Percentiles rank a stretch among this genome's conserved stretches.
phyloP scores from a whole-genome alignment of 2,888 invertebrate genomes.

The Schrankia costaestrigalis region DNA sequence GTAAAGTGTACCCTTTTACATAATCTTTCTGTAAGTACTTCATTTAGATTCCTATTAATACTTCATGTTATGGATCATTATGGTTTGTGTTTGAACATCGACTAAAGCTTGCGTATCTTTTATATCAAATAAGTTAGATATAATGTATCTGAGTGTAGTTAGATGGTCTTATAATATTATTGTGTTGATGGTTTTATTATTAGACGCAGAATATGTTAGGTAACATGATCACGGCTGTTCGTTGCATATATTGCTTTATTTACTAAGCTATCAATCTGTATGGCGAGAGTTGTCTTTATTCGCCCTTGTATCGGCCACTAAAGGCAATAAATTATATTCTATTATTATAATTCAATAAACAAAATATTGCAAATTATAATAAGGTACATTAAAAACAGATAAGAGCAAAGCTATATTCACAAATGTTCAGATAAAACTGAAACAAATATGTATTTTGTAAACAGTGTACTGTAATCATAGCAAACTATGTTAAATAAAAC shows the following conservation, averaged over 20 bases:
- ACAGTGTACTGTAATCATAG: conserved; percentile 42
- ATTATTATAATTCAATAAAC: conserved; percentile 50
- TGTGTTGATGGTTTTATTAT: too few relatives aligned
- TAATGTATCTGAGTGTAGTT: neutral
- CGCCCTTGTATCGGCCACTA: conserved; percentile 38
- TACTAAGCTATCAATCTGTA: conserved; percentile 19
- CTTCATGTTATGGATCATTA: conserved; percentile 29
- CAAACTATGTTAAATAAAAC: conserved; percentile 53
- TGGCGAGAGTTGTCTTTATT: conserved; percentile 28
- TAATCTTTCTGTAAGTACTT: conserved; percentile 66
- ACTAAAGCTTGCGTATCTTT: conserved; percentile 11
- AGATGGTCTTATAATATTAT: neutral
- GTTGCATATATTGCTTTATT: conserved; percentile 9
- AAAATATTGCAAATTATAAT: conserved; percentile 55
- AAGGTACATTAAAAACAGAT: conserved; percentile 49
- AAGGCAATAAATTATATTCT: conserved; percentile 56
- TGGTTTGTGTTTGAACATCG: conserved; percentile 14
- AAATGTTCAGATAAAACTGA: conserved; percentile 45
- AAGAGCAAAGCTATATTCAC: conserved; percentile 41
- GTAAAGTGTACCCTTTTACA: conserved; percentile 49
- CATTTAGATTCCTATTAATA: conserved; percentile 47
- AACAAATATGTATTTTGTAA: conserved; percentile 41
- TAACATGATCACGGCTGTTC: conserved; percentile 8
- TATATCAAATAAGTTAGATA: conserved; percentile 11
- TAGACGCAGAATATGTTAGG: too few relatives aligned